Conservation (phyloP, 2,113 vertebrate genomes). For the Daubentonia madagascariensis region DNA sequence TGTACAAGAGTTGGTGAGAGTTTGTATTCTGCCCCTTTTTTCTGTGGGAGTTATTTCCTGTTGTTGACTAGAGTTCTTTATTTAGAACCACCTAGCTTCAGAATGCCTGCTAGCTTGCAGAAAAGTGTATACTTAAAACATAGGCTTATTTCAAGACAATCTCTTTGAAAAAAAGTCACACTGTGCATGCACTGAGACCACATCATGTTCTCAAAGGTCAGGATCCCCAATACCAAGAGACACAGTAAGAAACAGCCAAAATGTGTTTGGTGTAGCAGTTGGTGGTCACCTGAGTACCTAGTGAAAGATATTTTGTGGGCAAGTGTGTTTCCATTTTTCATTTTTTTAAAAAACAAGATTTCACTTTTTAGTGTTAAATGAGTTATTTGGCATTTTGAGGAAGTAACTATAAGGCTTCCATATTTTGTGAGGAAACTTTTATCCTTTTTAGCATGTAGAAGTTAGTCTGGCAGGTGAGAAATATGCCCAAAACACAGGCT, state of each 20-base stretch:
- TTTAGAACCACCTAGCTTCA: constrained; percentile 98
- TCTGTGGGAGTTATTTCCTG: constrained; percentile 99
- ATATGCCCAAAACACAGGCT: constrained; percentile 1
- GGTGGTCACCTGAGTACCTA: constrained; percentile 41
- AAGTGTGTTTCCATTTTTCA: constrained; percentile 48
- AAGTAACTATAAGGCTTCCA: background rate
- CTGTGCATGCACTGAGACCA: background rate
- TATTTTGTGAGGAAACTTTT: constrained; percentile 33
- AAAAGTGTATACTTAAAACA: constrained; percentile 83
- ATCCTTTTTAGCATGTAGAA: background rate
- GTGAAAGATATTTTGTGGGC: background rate
- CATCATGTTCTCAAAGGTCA: background rate
- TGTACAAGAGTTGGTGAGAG: constrained; percentile 90
- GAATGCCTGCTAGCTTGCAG: constrained; percentile 82
- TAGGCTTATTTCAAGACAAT: constrained; percentile 79
- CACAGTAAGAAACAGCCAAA: background rate
- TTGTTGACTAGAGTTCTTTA: constrained; percentile 99
- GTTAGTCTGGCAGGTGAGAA: constrained; percentile 42
- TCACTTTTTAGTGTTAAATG: constrained; percentile 47
- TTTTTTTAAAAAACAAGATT: background rate
- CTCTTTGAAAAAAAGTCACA: constrained; percentile 74
- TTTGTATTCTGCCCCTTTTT: constrained; percentile 93
- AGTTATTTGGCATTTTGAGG: constrained; percentile 33
- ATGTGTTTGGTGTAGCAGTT: background rate
- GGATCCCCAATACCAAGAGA: background rate